Conservation (phyloP, 2,113 vertebrate species). For the Istiophorus platypterus region DNA sequence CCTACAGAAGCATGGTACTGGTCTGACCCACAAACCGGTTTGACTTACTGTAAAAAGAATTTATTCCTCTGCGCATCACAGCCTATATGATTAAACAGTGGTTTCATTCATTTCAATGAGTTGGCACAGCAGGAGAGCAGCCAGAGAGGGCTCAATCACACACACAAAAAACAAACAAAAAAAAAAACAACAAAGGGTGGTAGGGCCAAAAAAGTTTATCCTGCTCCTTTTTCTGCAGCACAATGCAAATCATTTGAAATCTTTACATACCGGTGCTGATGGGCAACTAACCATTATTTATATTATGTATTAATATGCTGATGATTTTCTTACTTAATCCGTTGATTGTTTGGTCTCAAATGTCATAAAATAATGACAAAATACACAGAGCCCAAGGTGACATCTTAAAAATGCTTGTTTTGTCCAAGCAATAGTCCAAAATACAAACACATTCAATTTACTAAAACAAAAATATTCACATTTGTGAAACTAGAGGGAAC, state of each 20-base stretch:
- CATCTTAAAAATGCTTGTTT: not conserved
- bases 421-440: not conserved
- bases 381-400: not conserved
- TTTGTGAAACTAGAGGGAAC: no score
- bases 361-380: no score
- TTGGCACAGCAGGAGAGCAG: conserved; percentile 22
- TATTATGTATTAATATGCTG: not conserved
- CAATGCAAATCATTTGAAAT: not conserved
- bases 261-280: not conserved
- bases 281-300: not conserved
- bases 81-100: conserved; percentile 19
- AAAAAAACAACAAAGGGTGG: conserved; percentile 7
- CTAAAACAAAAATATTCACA: not conserved
- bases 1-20: conserved; percentile 1
- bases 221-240: not conserved
- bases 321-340: not conserved
- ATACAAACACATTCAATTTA: not conserved
- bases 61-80: conserved; percentile 1
- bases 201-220: not conserved
- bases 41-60: conserved; percentile 14
- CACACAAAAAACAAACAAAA: not conserved
- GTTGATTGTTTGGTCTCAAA: not conserved
- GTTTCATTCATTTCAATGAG: conserved; percentile 34
- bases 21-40: conserved; percentile 31
- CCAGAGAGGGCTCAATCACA: not conserved